These are phyloP conservation scores for Bradypus variegatus DNA, from an alignment of 2,797 vertebrate genomes.

Conservation along the genomic window DNA sequence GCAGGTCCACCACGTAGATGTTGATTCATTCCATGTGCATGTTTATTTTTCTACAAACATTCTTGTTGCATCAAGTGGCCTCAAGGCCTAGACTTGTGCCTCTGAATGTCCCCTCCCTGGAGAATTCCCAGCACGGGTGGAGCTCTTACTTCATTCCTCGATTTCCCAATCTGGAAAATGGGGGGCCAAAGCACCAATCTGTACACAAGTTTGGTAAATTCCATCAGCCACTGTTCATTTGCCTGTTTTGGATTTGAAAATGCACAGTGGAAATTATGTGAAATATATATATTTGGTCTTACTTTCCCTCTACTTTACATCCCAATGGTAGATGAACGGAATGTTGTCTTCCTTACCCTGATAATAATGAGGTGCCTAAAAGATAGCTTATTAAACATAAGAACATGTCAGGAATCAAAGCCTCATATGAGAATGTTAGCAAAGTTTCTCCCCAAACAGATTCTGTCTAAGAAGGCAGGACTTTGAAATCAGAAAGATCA, in stretches of 20 bases:
- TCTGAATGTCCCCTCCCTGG: slow-evolving; percentile 23
- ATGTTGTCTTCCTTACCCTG: not conserved
- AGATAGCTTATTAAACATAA: not conserved
- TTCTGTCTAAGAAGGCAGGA: not conserved
- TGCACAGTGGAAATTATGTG: not conserved
- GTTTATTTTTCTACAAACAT: slow-evolving; percentile 55
- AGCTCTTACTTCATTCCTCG: slow-evolving; percentile 9
- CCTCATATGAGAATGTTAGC: not conserved
- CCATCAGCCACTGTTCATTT: not conserved
- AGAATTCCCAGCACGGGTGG: slow-evolving; percentile 22
- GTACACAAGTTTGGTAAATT: not conserved
- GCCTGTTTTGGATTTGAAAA: not conserved
- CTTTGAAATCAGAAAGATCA: not conserved
- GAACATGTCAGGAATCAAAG: not conserved
- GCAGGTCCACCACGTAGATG: not conserved
- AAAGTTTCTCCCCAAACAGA: not conserved
- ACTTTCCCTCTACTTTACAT: not conserved
- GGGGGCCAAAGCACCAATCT: not conserved
- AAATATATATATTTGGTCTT: not conserved
- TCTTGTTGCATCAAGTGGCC: slow-evolving; percentile 46
- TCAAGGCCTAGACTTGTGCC: slow-evolving; percentile 41
- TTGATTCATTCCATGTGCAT: slow-evolving; percentile 49
- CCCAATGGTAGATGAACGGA: not conserved
- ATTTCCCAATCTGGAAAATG: slow-evolving; percentile 18
- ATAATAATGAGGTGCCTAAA: not conserved